These are phyloP conservation scores for Euschistus heros DNA, from an alignment of 1,140 invertebrate genomes.

Conservation along the genomic window DNA sequence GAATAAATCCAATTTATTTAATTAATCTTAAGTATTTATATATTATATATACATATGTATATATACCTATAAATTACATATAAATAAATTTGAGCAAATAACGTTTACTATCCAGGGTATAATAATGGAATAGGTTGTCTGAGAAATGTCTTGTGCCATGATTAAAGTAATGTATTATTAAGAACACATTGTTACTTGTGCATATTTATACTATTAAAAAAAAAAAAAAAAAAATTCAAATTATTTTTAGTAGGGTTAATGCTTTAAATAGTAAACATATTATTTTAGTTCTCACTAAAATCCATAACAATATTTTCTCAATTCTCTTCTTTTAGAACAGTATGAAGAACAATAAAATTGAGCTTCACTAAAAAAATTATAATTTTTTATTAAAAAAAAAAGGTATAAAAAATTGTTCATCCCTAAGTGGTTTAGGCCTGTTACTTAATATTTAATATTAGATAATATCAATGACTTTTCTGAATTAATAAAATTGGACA, in stretches of 20 bases:
- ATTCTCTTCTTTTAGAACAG: neutral
- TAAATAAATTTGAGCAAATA: too few relatives aligned
- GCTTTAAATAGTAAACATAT: constrained; percentile 2
- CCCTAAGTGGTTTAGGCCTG: too few relatives aligned
- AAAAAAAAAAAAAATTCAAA: neutral
- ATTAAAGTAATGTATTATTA: neutral
- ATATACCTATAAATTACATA: neutral
- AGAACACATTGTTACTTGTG: constrained; percentile 2
- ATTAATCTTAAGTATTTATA: neutral
- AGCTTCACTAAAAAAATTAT: neutral
- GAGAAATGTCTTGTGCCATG: neutral
- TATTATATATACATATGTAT: neutral
- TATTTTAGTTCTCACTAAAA: neutral
- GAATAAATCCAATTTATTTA: neutral
- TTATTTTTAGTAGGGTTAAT: neutral
- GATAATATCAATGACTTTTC: neutral
- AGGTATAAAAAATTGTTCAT: neutral
- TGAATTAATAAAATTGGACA: neutral
- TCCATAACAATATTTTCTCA: neutral
- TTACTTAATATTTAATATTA: neutral
- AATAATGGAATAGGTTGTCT: neutral
- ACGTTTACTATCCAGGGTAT: neutral
- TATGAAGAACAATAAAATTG: constrained; percentile 4
- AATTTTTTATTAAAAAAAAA: neutral
- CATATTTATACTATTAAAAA: neutral